Base-by-base conservation (phyloP, 2,888 invertebrate species). In the Chirona hameri region DNA sequence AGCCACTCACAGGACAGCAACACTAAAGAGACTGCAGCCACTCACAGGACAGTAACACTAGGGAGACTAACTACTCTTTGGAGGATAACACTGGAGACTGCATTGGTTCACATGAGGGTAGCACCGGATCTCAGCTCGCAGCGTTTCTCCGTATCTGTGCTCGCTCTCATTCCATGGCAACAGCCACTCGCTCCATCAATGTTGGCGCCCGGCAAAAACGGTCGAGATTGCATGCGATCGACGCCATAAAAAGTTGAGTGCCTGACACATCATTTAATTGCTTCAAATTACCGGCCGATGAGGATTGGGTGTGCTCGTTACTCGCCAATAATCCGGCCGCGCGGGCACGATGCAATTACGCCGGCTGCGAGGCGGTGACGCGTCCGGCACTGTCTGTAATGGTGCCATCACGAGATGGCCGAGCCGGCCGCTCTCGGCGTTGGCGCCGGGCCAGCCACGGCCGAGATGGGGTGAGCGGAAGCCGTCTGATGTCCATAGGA, bases 251-350 rank as follows among this genome's bases (percentile, higher is more conserved):
- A 60, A 60, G 60, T 24, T 60, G 60, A 24, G 24, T 60, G 24
- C 60, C 60, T 60, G 60, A 60, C 60, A 60, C 60, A 60, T 60
- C 60, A 24, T 60, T 60, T 60, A 60, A 60, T 60, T 60, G 60
- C 60, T 60, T 60, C 60, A 60, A 60, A 60, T 60, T 60, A 60
- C 60, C 9, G 60, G 60, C 60, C 60, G 60, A 60, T 60, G 60
- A 24, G 24, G 60, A 60, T 60, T 60, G 60, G 60, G 60, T 60
- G 24, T 18, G 60, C 60, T 60, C 60, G 60, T 60, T 60, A 60
- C 24, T 60, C 60, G 52, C 60, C 24, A 60, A 60, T 60, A 60
- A 60, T 14, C 24, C 24, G 24, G 60, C 60, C 15, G 60, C 60
- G 24, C 24, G 60, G 60, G 60, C 60, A 60, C 60, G 60, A 60